Evolutionary conservation across 2,113 vertebrate genomes (phyloP).

Genomic region (Saccopteryx bilineata): DNA sequence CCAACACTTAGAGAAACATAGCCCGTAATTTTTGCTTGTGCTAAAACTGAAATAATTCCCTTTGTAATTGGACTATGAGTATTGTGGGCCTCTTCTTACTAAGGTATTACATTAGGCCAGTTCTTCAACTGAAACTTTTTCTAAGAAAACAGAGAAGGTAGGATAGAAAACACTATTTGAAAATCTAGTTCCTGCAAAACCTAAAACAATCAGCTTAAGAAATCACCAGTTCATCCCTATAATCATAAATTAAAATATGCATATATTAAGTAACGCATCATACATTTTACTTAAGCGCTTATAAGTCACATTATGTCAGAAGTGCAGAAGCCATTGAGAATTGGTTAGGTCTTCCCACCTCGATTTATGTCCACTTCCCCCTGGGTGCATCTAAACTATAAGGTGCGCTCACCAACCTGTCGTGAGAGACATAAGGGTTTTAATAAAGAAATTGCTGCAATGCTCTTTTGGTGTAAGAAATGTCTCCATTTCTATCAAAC

Average conservation of each 20-base stretch:
- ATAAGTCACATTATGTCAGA: not conserved
- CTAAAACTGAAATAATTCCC: not conserved
- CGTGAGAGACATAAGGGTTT: not conserved
- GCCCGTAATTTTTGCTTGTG: not conserved
- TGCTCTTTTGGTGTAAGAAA: not conserved
- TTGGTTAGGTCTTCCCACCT: not conserved
- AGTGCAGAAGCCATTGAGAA: not conserved
- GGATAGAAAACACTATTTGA: not conserved
- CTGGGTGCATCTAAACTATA: not conserved
- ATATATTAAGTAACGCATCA: not conserved
- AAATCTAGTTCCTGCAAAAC: not conserved
- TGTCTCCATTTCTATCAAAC: not conserved
- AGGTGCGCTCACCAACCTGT: not conserved
- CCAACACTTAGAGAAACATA: not conserved
- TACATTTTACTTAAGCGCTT: not conserved
- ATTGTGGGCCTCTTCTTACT: not conserved
- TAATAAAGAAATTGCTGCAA: not conserved
- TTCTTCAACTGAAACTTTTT: constrained; percentile 4
- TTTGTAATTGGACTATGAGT: not conserved
- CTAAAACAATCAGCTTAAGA: not conserved
- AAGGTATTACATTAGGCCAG: not conserved
- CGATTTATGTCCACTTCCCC: not conserved
- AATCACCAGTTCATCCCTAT: not conserved
- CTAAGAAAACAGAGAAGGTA: not conserved
- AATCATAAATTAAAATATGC: not conserved